These are phyloP conservation scores for Fulmarus glacialis DNA, from an alignment of 2,113 vertebrate genomes.

Conservation along the genomic window DNA sequence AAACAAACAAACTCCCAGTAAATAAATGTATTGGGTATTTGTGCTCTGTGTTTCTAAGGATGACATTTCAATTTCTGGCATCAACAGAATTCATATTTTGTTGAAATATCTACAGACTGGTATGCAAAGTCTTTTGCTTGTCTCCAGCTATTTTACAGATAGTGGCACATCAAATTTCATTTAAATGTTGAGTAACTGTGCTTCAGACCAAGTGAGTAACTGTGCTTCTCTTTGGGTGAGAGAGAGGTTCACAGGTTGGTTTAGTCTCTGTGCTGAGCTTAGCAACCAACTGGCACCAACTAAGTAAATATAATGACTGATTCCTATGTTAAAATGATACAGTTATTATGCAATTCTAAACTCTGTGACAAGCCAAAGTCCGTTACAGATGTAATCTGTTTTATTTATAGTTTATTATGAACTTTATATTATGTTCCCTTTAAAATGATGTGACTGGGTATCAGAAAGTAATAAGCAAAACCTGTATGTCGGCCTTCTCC, in stretches of 20 bases:
- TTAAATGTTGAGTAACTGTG: background rate
- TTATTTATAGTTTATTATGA: background rate
- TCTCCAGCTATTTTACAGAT: background rate
- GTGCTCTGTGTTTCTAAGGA: background rate
- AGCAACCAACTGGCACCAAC: background rate
- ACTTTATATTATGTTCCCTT: background rate
- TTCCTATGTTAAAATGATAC: background rate
- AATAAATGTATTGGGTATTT: background rate
- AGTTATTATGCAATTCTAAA: background rate
- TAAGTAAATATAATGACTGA: background rate
- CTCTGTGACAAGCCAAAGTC: background rate
- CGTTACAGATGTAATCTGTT: background rate
- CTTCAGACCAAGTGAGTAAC: too few relatives aligned
- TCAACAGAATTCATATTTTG: background rate
- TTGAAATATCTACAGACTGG: background rate
- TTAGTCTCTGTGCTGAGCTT: background rate
- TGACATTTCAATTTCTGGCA: background rate
- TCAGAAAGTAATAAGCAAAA: background rate
- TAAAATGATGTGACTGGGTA: fast-evolving
- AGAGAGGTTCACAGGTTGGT: background rate
- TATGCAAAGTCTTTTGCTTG: background rate
- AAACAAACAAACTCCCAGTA: background rate
- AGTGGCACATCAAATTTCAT: background rate
- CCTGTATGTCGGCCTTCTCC: background rate
- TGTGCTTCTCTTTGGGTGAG: background rate